A percentile compares a stretch with the other conserved stretches of the same genome.
Evolutionary conservation across 2,797 vertebrate genomes (phyloP).

Genomic region (Mus caroli): DNA sequence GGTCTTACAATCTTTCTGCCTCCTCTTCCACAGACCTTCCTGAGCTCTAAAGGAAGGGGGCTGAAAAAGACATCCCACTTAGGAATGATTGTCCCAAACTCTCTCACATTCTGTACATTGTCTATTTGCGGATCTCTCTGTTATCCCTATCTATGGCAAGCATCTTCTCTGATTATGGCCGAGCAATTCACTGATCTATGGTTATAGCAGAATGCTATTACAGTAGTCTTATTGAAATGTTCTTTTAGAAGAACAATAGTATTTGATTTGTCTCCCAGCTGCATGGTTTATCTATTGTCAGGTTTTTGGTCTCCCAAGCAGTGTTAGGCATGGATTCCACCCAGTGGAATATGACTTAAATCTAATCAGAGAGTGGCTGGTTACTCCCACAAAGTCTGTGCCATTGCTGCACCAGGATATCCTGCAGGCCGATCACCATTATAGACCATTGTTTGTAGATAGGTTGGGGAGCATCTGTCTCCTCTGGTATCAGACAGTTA

Average conservation of each 20-base stretch:
- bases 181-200: neutral
- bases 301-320: neutral
- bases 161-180: neutral
- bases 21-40: neutral
- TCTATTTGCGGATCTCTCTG: neutral
- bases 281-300: neutral
- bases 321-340: too few species aligned
- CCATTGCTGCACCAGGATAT: neutral
- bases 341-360: neutral
- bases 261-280: neutral
- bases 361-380: neutral
- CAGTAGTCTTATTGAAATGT: neutral
- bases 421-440: neutral
- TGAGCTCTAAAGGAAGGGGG: neutral
- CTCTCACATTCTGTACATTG: neutral
- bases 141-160: neutral
- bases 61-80: neutral
- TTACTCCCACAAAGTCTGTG: too few species aligned
- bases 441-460: neutral
- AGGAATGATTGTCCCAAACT: neutral
- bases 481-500: neutral
- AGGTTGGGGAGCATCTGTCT: neutral
- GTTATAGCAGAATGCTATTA: neutral
- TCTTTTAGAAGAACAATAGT: neutral
- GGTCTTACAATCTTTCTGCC: neutral